Evolutionary conservation across 1,140 invertebrate genomes (phyloP).

Genomic region (Teleopsis dalmanni): DNA sequence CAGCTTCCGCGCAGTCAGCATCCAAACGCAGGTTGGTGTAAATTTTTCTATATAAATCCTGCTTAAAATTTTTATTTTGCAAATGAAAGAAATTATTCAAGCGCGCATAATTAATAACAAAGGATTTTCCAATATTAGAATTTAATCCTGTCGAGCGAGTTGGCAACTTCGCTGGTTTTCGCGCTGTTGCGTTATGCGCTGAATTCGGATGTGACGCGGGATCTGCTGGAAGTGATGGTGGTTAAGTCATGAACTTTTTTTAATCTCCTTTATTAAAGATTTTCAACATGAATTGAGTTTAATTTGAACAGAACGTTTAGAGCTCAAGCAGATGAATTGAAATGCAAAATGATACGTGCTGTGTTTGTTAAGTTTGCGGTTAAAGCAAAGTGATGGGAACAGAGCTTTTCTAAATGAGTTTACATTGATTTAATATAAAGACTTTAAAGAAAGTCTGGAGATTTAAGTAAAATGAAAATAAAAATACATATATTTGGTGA

Average conservation of each 20-base stretch:
- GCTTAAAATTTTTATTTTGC: not conserved
- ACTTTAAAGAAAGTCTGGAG: too few relatives aligned
- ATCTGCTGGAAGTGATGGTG: not conserved
- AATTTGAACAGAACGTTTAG: too few relatives aligned
- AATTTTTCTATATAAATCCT: slow-evolving; percentile 6
- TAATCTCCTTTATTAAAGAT: slow-evolving; percentile 10
- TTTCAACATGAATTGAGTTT: slow-evolving; percentile 7
- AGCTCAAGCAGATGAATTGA: too few relatives aligned
- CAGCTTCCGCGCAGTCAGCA: too few relatives aligned
- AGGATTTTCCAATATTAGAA: slow-evolving; percentile 14
- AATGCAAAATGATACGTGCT: too few relatives aligned
- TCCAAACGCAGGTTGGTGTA: too few relatives aligned
- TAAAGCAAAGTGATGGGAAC: too few relatives aligned
- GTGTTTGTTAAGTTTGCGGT: too few relatives aligned
- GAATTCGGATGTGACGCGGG: not conserved
- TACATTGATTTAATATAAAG: too few relatives aligned
- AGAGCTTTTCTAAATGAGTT: too few relatives aligned
- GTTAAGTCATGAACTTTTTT: slow-evolving; percentile 8
- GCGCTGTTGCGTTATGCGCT: not conserved
- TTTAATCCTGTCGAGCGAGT: slow-evolving; percentile 11
- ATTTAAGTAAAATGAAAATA: too few relatives aligned
- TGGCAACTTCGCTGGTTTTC: slow-evolving; percentile 2
- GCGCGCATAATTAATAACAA: slow-evolving; percentile 16
- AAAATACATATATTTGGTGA: too few relatives aligned
- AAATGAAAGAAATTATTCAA: slow-evolving; percentile 12